Evolutionary conservation across 23 tunicate species (phyloP).

Genomic region (Styela plicata): DNA sequence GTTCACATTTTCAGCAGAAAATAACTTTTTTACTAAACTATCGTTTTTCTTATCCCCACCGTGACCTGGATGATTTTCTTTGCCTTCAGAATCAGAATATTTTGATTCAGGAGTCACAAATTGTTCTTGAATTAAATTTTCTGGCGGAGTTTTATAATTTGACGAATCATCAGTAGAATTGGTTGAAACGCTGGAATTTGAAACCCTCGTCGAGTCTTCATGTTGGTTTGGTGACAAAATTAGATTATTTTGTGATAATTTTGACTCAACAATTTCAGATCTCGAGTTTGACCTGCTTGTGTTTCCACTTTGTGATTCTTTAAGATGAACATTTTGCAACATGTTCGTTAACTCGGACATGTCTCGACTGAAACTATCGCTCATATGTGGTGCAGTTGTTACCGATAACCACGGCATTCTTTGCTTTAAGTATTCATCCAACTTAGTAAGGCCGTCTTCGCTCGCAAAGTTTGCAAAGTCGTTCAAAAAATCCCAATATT

Average conservation of each 20-base stretch:
- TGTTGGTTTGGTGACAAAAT: too few relatives aligned
- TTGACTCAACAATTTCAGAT: neutral
- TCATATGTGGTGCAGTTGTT: neutral
- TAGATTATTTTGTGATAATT: neutral
- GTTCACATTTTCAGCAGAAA: neutral
- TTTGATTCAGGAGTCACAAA: neutral
- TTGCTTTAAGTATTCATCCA: slow-evolving; percentile 48
- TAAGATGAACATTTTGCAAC: neutral
- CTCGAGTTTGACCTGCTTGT: neutral
- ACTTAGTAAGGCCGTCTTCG: slow-evolving; percentile 33
- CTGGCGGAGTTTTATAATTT: neutral
- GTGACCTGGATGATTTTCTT: neutral
- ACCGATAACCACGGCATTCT: neutral
- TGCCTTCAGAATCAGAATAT: too few relatives aligned
- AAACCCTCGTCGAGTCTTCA: neutral
- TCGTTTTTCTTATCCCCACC: neutral
- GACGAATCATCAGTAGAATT: neutral
- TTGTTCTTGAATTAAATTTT: neutral
- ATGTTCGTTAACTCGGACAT: neutral
- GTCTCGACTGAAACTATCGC: neutral
- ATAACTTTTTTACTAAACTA: neutral
- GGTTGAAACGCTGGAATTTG: neutral
- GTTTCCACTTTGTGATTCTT: neutral
- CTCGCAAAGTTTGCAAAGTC: slow-evolving; percentile 68
- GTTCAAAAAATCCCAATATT: slow-evolving; percentile 82